Evolutionary conservation across 2,888 invertebrate species (phyloP), one percentile per base, ranked within the genome.

Genomic region (Polydrusus tereticollis): DNA sequence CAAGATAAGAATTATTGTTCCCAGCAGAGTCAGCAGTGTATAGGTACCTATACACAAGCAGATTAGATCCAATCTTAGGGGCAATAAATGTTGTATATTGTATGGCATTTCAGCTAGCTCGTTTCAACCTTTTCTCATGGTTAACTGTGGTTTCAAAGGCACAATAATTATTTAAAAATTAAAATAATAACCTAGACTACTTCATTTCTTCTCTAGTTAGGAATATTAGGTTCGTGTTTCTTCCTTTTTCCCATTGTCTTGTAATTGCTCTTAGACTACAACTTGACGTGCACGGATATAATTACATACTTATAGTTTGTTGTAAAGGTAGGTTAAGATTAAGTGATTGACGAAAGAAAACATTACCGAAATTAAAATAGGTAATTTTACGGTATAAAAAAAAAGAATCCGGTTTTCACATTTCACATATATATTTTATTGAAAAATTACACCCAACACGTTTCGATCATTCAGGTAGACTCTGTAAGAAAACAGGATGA

Each of bases 31-130:
- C 41, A 50, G 60, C 68, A 57, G 68, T n/a, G n/a, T n/a, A n/a
- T n/a, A n/a, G n/a, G n/a, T 62, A 23, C 58, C 45, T 21, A 36
- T 36, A 36, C 36, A 41, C 16, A 18, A 29, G 23, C 4, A 58
- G 71, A 72, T 72, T 60, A 67, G 23, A 72, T 67, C 45, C 67
- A 62, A 72, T 72, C 67, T 72, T 36, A 62, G 33, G 38, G 72
- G 33, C 60, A 41, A 60, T 67, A 57, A 72, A 66, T 60, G 67
- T 67, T 62, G n/a, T n/a, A 62, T 62, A 60, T 52, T 43, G 67
- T 62, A 57, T 72, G 62, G 41, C 47, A 26, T n/a, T n/a, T n/a
- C 18, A 58, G 29, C 33, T 18, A 12, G 14, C n/a, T 43, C 14
- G 47, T 60, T 33, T 55, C 41, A 29, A 57, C 36, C 50, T 63